Base-by-base conservation (phyloP, 2,888 invertebrate species). In the Plagiodera versicolora region DNA sequence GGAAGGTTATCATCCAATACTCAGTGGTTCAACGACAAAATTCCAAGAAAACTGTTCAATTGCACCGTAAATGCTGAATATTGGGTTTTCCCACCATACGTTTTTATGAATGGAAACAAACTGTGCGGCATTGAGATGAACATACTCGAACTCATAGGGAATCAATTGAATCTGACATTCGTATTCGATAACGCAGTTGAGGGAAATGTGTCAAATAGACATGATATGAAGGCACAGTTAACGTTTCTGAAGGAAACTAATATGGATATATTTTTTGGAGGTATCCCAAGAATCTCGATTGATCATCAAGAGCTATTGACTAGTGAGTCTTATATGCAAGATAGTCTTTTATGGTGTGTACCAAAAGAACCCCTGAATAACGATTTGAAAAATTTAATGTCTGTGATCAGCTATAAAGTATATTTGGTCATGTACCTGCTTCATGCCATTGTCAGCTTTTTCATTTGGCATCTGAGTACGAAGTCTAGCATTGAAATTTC, bases 221-320 rank as follows among this genome's bases (percentile, higher is more conserved):
- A 49, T 14, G 48, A 28, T 3, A 2, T 50, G 5, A 17, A 9
- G 1, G 49, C 49, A 14, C 47, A 45, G 11, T 61, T 61, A 4
- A 17, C 30, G 18, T 9, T 35, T 3, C 28, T 65, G 16, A 44
- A 30, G 19, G 49, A 59, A 24, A 58, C 58, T 32, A 50, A 58
- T 18, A 28, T 45, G 8, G 65, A 65, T 30, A 20, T 65, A 20
- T 46, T 51, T 16, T 19, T 61, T 18, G 65, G 65, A n/a, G 61
- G 65, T 39, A 61, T 53, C 30, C 55, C 63, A 6, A 54, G 44
- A 35, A 52, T 32, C 8, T 47, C 28, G 11, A 18, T 11, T 9
- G 45, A 49, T 17, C 3, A 28, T 14, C 5, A 30, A 17, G 10
- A 55, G 32, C 55, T 61, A 10, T 58, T 54, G 20, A 35, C 48